Percentiles rank a stretch among this genome's conserved stretches.
Conservation (phyloP, 2,888 invertebrate genomes). For the Andrena camellia region DNA sequence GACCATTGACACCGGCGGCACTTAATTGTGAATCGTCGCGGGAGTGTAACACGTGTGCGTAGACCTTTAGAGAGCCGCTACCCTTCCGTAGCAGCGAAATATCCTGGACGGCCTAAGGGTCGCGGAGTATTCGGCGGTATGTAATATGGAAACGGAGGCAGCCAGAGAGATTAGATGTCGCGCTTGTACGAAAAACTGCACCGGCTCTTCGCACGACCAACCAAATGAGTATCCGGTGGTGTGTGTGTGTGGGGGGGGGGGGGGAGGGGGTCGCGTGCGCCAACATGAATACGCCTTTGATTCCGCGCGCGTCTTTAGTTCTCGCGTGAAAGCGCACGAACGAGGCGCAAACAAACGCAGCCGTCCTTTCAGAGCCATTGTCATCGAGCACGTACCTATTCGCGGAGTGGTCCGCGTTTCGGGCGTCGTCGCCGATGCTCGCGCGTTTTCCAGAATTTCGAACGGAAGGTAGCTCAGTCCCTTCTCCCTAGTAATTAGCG, state of each 20-base stretch:
- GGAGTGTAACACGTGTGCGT: too few relatives aligned
- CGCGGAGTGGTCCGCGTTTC: background rate
- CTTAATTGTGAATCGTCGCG: too few relatives aligned
- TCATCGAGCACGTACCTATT: background rate
- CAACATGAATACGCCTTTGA: conserved; percentile 7
- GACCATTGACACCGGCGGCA: too few relatives aligned
- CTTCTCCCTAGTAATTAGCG: too few relatives aligned
- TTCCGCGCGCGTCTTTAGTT: conserved; percentile 14
- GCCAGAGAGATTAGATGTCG: too few relatives aligned
- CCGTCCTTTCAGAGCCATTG: background rate
- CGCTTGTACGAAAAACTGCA: background rate
- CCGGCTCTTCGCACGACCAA: background rate
- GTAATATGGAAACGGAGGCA: too few relatives aligned
- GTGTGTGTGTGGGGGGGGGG: too few relatives aligned
- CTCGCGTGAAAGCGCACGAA: conserved; percentile 14
- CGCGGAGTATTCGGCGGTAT: too few relatives aligned
- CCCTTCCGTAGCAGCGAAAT: too few relatives aligned
- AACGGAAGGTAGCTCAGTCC: too few relatives aligned
- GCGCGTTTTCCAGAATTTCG: background rate
- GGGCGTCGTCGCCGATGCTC: background rate
- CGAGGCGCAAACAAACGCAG: conserved; percentile 3
- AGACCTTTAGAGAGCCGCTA: too few relatives aligned
- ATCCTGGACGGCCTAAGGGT: too few relatives aligned
- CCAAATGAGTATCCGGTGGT: conserved; percentile 12
- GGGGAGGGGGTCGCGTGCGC: background rate